phyloP scores from a whole-genome alignment of 2,888 invertebrate genomes.

The Leptogaster cylindrica region DNA sequence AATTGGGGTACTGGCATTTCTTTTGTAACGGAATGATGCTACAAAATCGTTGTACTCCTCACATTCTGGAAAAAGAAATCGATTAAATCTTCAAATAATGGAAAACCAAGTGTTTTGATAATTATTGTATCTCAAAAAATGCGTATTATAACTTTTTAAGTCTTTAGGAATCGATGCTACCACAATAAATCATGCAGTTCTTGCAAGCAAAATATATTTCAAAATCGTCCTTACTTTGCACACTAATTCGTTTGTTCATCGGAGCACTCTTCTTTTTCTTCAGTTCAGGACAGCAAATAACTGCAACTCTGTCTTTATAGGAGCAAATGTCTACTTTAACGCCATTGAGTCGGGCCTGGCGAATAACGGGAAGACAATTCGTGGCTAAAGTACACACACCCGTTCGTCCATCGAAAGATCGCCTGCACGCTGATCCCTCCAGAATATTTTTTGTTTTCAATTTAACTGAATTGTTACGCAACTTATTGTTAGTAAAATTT shows the following conservation, averaged over 20 bases:
- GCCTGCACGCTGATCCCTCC: conserved; percentile 58
- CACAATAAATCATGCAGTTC: no score
- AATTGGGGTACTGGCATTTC: background rate
- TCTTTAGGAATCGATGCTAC: no score
- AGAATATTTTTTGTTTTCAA: no score
- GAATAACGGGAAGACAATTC: conserved; percentile 57
- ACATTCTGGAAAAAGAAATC: conserved; percentile 60
- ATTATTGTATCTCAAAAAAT: background rate
- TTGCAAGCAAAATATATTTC: background rate
- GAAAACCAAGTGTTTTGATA: background rate
- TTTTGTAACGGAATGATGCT: conserved; percentile 5
- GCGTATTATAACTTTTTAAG: background rate
- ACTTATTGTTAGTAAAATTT: no score
- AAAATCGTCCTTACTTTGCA: conserved; percentile 53
- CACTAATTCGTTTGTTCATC: conserved; percentile 53
- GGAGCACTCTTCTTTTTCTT: conserved; percentile 54
- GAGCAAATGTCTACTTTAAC: conserved; percentile 55
- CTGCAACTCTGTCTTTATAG: conserved; percentile 55
- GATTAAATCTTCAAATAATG: background rate
- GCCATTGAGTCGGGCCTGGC: conserved; percentile 56
- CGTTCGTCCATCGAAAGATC: conserved; percentile 57
- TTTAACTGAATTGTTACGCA: no score
- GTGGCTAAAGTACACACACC: conserved; percentile 58
- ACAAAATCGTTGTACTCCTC: conserved; percentile 61
- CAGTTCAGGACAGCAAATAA: conserved; percentile 62